Evolutionary conservation across 2,113 vertebrate species (phyloP), one percentile per base, ranked within the genome.

Genomic region (Mustelus asterias): DNA sequence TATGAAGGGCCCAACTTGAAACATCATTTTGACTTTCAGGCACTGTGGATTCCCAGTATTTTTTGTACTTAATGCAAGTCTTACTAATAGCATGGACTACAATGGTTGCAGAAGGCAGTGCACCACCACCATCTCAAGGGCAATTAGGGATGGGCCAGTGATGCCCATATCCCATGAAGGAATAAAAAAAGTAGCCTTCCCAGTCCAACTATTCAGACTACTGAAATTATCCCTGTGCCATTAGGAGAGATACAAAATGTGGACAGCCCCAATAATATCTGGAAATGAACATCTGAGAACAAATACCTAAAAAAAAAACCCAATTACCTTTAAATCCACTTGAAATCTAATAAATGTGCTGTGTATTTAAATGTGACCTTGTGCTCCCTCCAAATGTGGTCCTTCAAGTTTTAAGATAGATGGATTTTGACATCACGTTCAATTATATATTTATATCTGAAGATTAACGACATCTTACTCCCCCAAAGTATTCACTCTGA

Each of bases 371-470:
- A 29, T 89, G 10, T 58, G 24, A 33, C 9, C 54, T 58, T 10
- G 29, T 4, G 24, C 10, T 58, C 24, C 24, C 44, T 54, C 10
- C 86, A 58, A 58, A 10, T 58, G 18, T 29, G 86, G 26, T 58
- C 26, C 18, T 44, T 20, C 85, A 88, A 72, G 70, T 72, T 76
- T 72, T 72, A 29, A n/a, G 76, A 11, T 54, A 24, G 44, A 88
- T 88, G 70, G 26, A 72, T 72, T 72, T 33, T 16, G 29, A 89
- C 58, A 13, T 2, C 86, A 89, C 60, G 26, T 13, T 58, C 13
- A 60, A 89, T 89, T 89, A 33, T 89, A 33, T 89, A 58, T 89
- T 89, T 89, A 26, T 89, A 89, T 89, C 48, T 60, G 26, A 58
- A 58, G 24, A 33, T 76, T 33, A 76, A 76, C 2, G 2, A 48